Percentiles rank a stretch among this genome's conserved stretches.
These are phyloP conservation scores for Drosophila prosaltans DNA, from an alignment of 1,140 invertebrate species.

Conservation along the genomic window DNA sequence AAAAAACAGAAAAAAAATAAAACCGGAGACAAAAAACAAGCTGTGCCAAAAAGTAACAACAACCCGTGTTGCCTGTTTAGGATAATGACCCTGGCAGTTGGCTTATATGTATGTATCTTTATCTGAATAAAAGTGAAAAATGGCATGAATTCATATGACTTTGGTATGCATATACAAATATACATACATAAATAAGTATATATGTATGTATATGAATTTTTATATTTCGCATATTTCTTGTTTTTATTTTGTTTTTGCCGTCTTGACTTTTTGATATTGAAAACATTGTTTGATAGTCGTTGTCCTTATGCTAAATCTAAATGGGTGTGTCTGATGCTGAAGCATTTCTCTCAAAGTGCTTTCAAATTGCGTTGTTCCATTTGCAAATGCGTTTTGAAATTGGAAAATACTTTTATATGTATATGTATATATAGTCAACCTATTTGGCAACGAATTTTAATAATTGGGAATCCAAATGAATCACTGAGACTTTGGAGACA, in stretches of 20 bases:
- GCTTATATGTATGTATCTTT: slow-evolving; percentile 11
- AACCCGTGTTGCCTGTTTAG: slow-evolving; percentile 49
- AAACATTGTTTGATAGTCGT: slow-evolving; percentile 6
- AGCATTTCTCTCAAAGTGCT: slow-evolving; percentile 35
- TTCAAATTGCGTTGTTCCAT: slow-evolving; percentile 21
- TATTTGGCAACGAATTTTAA: no score
- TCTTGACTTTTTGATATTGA: slow-evolving; percentile 2
- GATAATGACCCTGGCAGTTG: slow-evolving; percentile 64
- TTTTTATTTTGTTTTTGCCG: neutral
- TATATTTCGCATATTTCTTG: neutral
- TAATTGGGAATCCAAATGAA: no score
- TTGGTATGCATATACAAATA: slow-evolving; percentile 31
- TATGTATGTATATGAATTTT: neutral
- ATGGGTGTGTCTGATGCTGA: slow-evolving; percentile 13
- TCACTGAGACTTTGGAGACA: no score
- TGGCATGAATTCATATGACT: slow-evolving; percentile 32
- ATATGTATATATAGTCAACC: no score
- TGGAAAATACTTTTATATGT: no score
- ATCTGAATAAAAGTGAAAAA: slow-evolving; percentile 53
- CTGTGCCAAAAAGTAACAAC: slow-evolving; percentile 35
- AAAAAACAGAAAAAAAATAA: neutral
- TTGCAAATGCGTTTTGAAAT: slow-evolving; percentile 1
- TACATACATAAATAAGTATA: neutral
- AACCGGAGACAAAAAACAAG: slow-evolving; percentile 19
- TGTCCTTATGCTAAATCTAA: neutral